Evolutionary conservation across 2,797 vertebrate species (phyloP).

Genomic region (Propithecus perrieri): DNA sequence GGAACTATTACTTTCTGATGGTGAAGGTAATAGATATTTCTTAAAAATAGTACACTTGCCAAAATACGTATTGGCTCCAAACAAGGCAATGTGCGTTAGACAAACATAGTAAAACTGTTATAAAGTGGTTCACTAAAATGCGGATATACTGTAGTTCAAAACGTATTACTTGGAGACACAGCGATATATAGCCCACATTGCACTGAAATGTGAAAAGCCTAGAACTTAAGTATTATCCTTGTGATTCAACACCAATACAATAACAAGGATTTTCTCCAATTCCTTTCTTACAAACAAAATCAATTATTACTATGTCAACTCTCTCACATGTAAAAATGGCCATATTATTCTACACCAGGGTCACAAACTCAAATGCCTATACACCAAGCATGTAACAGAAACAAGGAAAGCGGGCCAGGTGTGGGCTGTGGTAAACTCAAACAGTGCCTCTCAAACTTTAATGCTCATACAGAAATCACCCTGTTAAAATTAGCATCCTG

Average conservation of each 20-base stretch:
- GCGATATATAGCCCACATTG: background rate
- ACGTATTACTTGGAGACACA: background rate
- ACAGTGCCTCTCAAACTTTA: background rate
- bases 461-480: background rate
- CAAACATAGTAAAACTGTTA: conserved; percentile 32
- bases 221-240: background rate
- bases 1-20: conserved; percentile 81
- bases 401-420: conserved; percentile 24
- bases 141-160: background rate
- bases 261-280: background rate
- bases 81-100: conserved; percentile 68
- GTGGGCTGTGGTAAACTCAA: background rate
- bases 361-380: conserved; percentile 33
- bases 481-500: background rate
- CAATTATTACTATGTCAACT: conserved; percentile 26
- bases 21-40: conserved; percentile 83
- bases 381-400: background rate
- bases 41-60: conserved; percentile 75
- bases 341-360: background rate
- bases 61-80: conserved; percentile 78
- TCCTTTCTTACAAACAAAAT: conserved; percentile 46
- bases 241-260: background rate
- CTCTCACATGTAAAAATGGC: conserved; percentile 33
- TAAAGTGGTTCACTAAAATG: background rate
- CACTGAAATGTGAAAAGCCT: background rate